Base-by-base conservation (phyloP, 1,140 invertebrate genomes). In the Panulirus ornatus region DNA sequence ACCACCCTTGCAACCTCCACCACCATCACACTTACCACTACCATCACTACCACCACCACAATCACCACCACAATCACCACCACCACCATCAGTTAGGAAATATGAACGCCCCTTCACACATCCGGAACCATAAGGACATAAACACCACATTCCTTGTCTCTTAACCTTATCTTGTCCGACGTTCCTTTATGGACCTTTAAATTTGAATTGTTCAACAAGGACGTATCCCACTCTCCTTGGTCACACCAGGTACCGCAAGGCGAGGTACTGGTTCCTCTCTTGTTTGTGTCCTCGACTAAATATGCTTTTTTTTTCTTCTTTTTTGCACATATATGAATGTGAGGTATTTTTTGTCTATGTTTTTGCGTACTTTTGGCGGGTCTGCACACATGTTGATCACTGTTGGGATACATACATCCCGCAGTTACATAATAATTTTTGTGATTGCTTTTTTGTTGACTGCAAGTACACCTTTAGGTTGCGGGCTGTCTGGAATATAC, bases 121-220 rank as follows among this genome's bases (percentile, higher is more conserved):
- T 71, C 16, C 30, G 70, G 9, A 58, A 19, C 51, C 9, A 22
- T 14, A 22, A 58, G 51, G 19, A 19, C 19, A 58, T 58, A 58
- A 58, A 9, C 19, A 58, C 51, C 51, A 58, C 8, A 58, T 19
- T 9, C n/a, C n/a, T n/a, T n/a, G n/a, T n/a, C 11, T 22, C 44
- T 14, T 47, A 6, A 47, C 44, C 44, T 47, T 5, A 47, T 47
- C 44, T 6, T 5, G 44, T 5, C 14, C 11, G 11, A 78, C n/a
- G 44, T 27, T 19, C 36, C 75, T 78, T 44, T 44, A 22, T 44
- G 40, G 38, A 3, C 16, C 38, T 78, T 78, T 78, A 78, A 78
- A 78, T 78, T 78, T 19, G 22, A 44, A 44, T 42, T 1, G 14
- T 3, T 3, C 14, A 78, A 44, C 38, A 78, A n/a, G 75, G 75